phyloP scores from a whole-genome alignment of 64 coral and sea anemone species.

The Pachyseris speciosa region DNA sequence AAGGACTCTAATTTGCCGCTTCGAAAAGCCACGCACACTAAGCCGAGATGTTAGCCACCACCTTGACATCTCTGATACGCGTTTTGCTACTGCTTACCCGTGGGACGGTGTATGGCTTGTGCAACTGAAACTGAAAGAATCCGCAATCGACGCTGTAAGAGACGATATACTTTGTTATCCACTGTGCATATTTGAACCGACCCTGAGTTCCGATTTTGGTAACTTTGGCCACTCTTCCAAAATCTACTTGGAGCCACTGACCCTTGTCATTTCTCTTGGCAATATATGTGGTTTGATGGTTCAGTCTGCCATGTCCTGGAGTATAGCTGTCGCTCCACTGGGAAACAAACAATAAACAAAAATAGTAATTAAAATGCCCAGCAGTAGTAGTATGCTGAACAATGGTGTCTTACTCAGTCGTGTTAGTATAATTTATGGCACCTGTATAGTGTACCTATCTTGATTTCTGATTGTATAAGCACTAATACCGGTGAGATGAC shows the following conservation, averaged over 20 bases:
- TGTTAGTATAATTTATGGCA: no score
- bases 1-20: no score
- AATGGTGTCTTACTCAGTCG: no score
- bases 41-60: no score
- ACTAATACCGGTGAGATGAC: no score
- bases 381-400: no score
- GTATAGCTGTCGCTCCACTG: background rate
- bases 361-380: no score
- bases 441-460: no score
- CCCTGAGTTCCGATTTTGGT: constrained; percentile 50
- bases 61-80: no score
- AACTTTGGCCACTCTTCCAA: constrained; percentile 46
- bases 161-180: background rate
- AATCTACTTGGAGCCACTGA: constrained; percentile 52
- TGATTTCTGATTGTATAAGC: no score
- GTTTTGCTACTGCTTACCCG: no score
- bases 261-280: background rate
- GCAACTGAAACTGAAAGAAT: background rate
- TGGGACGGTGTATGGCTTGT: background rate
- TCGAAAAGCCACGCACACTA: no score
- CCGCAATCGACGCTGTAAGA: constrained; percentile 30
- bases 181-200: background rate
- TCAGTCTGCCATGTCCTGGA: background rate
- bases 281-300: background rate
- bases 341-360: background rate